Evolutionary conservation across 2,888 invertebrate species (phyloP).

Genomic region (Tuberolachnus salignus): DNA sequence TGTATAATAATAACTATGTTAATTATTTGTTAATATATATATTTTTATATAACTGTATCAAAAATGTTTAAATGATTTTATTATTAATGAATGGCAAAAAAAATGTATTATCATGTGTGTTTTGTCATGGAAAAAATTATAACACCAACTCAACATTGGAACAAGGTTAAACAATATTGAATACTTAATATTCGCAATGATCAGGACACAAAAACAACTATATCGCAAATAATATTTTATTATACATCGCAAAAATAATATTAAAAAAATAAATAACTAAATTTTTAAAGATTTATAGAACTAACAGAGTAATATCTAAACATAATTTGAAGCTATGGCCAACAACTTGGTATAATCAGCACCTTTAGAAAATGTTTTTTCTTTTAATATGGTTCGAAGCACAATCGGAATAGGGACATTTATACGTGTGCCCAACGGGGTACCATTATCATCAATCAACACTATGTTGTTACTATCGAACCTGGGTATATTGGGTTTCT

Average conservation of each 20-base stretch:
- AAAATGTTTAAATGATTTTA: too few species aligned
- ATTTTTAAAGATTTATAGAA: constrained; percentile 1
- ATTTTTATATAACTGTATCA: not conserved
- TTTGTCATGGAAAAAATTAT: too few species aligned
- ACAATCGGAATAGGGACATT: constrained; percentile 93
- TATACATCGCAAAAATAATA: constrained; percentile 24
- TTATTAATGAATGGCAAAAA: too few species aligned
- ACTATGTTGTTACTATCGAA: constrained; percentile 97
- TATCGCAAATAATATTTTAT: constrained; percentile 8
- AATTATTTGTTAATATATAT: not conserved
- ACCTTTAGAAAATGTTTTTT: constrained; percentile 79
- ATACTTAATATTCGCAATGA: too few species aligned
- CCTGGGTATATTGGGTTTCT: constrained; percentile 80
- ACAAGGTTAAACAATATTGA: too few species aligned
- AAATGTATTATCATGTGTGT: too few species aligned
- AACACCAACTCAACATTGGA: too few species aligned
- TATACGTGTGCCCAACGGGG: constrained; percentile 93
- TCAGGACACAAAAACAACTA: not conserved
- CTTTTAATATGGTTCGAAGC: constrained; percentile 81
- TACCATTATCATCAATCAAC: constrained; percentile 91
- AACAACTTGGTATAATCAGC: constrained; percentile 92
- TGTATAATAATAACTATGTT: too few species aligned
- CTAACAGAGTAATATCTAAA: constrained; percentile 64
- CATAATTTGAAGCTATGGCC: constrained; percentile 86
- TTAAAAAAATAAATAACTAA: constrained; percentile 30